Evolutionary conservation across 2,888 invertebrate species (phyloP), one percentile per base, ranked within the genome.

Genomic region (Norana najaformis): DNA sequence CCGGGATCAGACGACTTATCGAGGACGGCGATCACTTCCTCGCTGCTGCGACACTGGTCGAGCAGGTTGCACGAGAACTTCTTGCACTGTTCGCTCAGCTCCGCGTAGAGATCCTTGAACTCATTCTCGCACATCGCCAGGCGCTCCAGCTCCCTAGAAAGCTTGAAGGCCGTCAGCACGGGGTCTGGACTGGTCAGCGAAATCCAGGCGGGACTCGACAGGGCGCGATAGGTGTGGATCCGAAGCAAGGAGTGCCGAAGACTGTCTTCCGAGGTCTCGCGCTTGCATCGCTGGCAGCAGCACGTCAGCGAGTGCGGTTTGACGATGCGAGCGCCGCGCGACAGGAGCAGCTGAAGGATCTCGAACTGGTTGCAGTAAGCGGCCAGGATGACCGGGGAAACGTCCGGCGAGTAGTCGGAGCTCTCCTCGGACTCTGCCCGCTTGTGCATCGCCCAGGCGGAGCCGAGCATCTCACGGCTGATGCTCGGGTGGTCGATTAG

Each of bases 181-280:
- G 96, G 96, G 93, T 97, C 96, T n/a, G 95, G 94, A 0, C 95
- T 93, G 0, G 96, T 96, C 91, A 96, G 96, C 90, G 96, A 96
- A 92, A 96, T 95, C 93, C 96, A 96, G 0, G 96, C 96, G 0
- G 96, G 96, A 92, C 96, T 96, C 14, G 96, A 94, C 30, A 96
- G 94, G 0, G 96, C 96, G 88, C 95, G 95, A 93, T 96, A 96
- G 47, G 96, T 93, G 88, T 96, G 96, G 30, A 96, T 93, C 0
- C 96, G 95, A 18, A 95, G 94, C 90, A 95, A 96, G 92, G 96
- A 91, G 5, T 89, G n/a, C n/a, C n/a, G n/a, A n/a, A n/a, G n/a
- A n/a, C n/a, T n/a, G n/a, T n/a, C n/a, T n/a, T n/a, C n/a, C n/a
- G n/a, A n/a, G n/a, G n/a, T n/a, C n/a, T n/a, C n/a, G n/a, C n/a